Evolutionary conservation across 2,888 invertebrate species (phyloP), one percentile per base, ranked within the genome.

Genomic region (Drosophila helvetica): DNA sequence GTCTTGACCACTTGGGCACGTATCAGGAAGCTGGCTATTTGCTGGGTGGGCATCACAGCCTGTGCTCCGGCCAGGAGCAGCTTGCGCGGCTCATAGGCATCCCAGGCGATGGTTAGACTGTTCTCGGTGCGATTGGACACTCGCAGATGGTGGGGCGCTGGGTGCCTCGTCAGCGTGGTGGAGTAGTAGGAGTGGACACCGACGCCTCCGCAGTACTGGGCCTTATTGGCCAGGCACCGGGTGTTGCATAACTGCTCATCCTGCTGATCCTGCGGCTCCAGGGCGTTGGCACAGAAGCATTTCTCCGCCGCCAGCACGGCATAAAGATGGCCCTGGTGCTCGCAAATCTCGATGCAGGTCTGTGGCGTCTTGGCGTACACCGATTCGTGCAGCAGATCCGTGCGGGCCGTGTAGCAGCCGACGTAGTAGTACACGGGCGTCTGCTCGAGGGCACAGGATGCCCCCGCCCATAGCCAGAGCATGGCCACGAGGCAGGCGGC

Each of bases 131-230:
- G 90, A 79, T 94, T 94, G 3, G 92, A 88, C 3, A 95, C 90
- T 52, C 92, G 90, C 22, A 96, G 88, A 64, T 94, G 93, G 69
- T 93, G 92, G 0, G 96, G 96, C n/a, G 95, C 82, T 15, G 88
- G 82, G 51, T 78, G 78, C 10, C 74, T 57, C 8, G 69, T 47
- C 51, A 87, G 53, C 33, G 78, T 74, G 1, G 86, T 90, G 47
- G 94, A 94, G 84, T 96, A 96, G 33, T 96, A 94, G 78, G 94
- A 95, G 61, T 94, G 94, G 0, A 94, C 94, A 30, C 93, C 93
- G 1, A 93, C 91, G 0, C 96, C 96, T 1, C 96, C 96, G 88
- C 96, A 96, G 68, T 93, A 93, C 80, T 94, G 93, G 0, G 93
- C 92, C 38, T 93, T 93, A 86, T 95, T 94, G 63, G 93, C 93